A percentile compares a stretch with the other conserved stretches of the same genome.
These are phyloP conservation scores for Ochropacha duplaris DNA, from an alignment of 2,888 invertebrate genomes.

Conservation along the genomic window DNA sequence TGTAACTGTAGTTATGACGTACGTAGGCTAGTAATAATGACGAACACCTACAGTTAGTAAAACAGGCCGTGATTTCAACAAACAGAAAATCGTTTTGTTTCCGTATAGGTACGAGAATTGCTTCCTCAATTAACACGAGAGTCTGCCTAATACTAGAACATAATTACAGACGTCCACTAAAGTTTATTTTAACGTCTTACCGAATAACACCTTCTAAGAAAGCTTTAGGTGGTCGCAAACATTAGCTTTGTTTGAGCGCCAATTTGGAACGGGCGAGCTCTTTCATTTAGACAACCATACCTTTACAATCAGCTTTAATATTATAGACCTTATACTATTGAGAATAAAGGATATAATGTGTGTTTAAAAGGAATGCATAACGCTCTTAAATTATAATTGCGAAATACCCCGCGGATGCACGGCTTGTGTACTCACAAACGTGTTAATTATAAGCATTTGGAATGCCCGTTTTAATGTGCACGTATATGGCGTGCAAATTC, in stretches of 20 bases:
- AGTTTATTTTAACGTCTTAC: slow-evolving; percentile 15
- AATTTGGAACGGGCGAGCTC: slow-evolving; percentile 64
- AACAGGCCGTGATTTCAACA: slow-evolving; percentile 32
- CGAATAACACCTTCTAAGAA: slow-evolving; percentile 54
- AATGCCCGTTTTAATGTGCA: slow-evolving; percentile 52
- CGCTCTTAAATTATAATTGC: slow-evolving; percentile 70
- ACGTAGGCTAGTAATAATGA: too few relatives aligned
- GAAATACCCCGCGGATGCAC: slow-evolving; percentile 53
- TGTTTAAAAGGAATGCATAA: slow-evolving; percentile 29
- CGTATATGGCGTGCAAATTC: slow-evolving; percentile 69
- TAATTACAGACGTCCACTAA: slow-evolving; percentile 45
- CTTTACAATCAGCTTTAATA: slow-evolving; percentile 14
- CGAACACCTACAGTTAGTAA: slow-evolving; percentile 12
- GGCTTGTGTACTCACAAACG: slow-evolving; percentile 63
- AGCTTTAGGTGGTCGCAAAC: slow-evolving; percentile 79
- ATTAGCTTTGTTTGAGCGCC: slow-evolving; percentile 69
- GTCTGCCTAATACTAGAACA: slow-evolving; percentile 40
- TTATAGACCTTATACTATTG: slow-evolving; percentile 25
- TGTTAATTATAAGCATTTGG: slow-evolving; percentile 70
- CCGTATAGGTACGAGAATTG: slow-evolving; percentile 32
- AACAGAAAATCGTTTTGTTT: slow-evolving; percentile 33
- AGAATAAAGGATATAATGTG: slow-evolving; percentile 20
- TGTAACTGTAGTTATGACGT: background rate
- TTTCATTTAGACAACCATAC: slow-evolving; percentile 41
- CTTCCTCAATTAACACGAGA: slow-evolving; percentile 60